Conservation (phyloP, 2,888 invertebrate genomes). For the Orchestes rusci region DNA sequence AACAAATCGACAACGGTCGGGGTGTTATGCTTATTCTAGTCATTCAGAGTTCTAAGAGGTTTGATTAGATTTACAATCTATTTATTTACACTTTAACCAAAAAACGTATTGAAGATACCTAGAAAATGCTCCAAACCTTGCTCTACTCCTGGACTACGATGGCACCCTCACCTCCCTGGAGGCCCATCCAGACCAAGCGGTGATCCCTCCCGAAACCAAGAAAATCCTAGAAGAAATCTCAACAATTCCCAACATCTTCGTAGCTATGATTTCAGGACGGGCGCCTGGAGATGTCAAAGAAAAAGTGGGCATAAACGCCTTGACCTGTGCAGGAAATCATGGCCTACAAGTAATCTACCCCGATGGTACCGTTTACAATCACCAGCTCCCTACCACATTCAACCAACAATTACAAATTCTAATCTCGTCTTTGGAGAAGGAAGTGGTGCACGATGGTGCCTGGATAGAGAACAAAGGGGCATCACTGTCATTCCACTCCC, state of each 20-base stretch:
- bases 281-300: conserved; percentile 80
- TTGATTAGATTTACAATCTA: too few relatives aligned
- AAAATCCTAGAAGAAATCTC: conserved; percentile 70
- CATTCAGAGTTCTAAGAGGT: too few relatives aligned
- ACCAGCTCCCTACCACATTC: conserved; percentile 78
- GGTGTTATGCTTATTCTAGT: too few relatives aligned
- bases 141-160: conserved; percentile 77
- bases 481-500: conserved; percentile 76
- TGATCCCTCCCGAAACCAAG: conserved; percentile 76
- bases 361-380: conserved; percentile 81
- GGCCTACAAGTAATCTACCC: conserved; percentile 82
- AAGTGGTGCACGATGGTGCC: conserved; percentile 77
- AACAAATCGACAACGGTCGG: too few relatives aligned
- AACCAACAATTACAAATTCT: conserved; percentile 69
- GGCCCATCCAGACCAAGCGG: conserved; percentile 80
- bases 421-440: conserved; percentile 71
- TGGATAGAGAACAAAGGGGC: conserved; percentile 90
- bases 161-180: conserved; percentile 84
- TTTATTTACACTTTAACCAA: too few relatives aligned
- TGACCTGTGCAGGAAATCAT: conserved; percentile 73
- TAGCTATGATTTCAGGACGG: conserved; percentile 78
- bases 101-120: conserved; percentile 19
- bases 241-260: conserved; percentile 76
- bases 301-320: conserved; percentile 53
- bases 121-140: conserved; percentile 51